Conservation (phyloP, 2,797 vertebrate species). For the Mus caroli region DNA sequence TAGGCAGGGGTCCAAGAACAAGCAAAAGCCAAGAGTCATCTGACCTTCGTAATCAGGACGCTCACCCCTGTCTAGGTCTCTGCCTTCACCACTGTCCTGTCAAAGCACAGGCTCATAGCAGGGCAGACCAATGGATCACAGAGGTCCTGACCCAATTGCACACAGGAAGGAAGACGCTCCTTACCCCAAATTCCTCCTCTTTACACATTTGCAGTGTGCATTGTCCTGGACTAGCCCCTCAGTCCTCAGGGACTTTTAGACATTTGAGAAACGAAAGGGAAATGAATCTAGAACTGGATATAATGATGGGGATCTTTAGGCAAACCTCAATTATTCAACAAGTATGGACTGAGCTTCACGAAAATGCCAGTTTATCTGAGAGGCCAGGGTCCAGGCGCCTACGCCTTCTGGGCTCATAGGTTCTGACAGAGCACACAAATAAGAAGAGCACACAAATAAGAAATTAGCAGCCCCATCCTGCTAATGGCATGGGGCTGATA, state of each 20-base stretch:
- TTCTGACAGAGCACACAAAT: not conserved
- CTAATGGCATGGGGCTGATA: not conserved
- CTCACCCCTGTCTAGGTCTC: not conserved
- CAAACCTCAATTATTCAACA: not conserved
- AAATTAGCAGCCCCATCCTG: too few species aligned
- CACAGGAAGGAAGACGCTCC: not conserved
- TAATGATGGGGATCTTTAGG: not conserved
- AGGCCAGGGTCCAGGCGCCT: not conserved
- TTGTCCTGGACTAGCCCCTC: not conserved
- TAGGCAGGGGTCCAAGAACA: constrained; percentile 15
- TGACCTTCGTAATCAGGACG: not conserved
- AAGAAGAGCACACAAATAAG: not conserved
- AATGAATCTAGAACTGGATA: not conserved
- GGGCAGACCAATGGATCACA: not conserved
- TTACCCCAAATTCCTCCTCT: not conserved
- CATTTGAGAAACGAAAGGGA: not conserved
- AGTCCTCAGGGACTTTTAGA: not conserved
- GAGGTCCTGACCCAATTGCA: not conserved
- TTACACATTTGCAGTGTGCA: not conserved
- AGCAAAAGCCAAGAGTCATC: constrained; percentile 5
- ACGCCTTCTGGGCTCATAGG: not conserved
- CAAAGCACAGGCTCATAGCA: not conserved
- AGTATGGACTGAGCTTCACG: not conserved
- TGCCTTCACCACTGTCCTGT: not conserved
- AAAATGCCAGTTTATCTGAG: not conserved